phyloP scores from a whole-genome alignment of 2,797 vertebrate species.

The Percopsis omiscomaycus region DNA sequence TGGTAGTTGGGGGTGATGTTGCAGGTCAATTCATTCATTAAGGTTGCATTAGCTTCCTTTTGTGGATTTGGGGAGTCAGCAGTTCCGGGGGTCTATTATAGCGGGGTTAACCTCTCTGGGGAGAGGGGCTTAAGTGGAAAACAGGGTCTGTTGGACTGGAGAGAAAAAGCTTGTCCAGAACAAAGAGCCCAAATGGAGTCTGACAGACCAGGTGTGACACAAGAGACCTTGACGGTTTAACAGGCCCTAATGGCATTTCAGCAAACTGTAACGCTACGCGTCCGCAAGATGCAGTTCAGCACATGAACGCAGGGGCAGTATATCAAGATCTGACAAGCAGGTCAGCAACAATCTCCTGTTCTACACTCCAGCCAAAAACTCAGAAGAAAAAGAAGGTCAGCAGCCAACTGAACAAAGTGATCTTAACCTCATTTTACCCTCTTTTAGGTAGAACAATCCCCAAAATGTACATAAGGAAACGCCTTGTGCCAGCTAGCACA shows the following conservation, averaged over 20 bases:
- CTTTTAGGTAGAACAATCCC: too few relatives aligned
- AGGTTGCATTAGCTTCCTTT: conserved; percentile 43
- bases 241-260: conserved; percentile 63
- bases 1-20: conserved; percentile 16
- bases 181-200: conserved; percentile 64
- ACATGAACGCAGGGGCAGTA: too few relatives aligned
- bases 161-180: conserved; percentile 24
- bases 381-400: too few relatives aligned
- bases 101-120: conserved; percentile 32
- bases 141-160: conserved; percentile 13
- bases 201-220: conserved; percentile 76
- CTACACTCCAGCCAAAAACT: too few relatives aligned
- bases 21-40: conserved; percentile 56
- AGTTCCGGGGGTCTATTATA: conserved; percentile 43
- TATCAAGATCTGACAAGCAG: too few relatives aligned
- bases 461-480: too few relatives aligned
- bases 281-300: too few relatives aligned
- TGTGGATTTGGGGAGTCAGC: conserved; percentile 57
- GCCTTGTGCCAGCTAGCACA: too few relatives aligned
- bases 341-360: too few relatives aligned
- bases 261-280: too few relatives aligned
- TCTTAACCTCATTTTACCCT: too few relatives aligned
- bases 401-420: too few relatives aligned
- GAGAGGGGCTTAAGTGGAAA: conserved; percentile 15
- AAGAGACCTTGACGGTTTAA: conserved; percentile 64